phyloP scores from a whole-genome alignment of 2,113 vertebrate genomes.

The Bubo scandiacus region DNA sequence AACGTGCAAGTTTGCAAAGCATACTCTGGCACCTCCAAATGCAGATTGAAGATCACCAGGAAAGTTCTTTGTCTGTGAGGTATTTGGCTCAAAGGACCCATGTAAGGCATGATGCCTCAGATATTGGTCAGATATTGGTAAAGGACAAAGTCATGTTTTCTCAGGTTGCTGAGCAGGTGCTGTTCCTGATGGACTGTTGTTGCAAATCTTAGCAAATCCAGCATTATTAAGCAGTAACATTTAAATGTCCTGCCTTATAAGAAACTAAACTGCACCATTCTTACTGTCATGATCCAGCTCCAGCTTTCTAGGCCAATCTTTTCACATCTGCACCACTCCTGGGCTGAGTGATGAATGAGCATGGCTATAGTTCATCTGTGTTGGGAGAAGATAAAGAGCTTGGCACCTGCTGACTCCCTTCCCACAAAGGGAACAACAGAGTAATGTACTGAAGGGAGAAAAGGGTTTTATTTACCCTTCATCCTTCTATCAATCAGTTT shows the following conservation, averaged over 20 bases:
- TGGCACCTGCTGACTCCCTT: neutral
- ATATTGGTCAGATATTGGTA: neutral
- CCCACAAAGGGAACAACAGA: neutral
- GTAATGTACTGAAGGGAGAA: neutral
- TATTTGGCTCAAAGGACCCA: neutral
- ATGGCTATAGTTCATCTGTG: neutral
- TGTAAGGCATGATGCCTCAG: accelerated
- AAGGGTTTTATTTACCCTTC: neutral
- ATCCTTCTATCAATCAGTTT: neutral
- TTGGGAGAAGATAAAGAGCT: neutral
- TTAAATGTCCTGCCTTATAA: neutral
- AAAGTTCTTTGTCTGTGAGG: neutral
- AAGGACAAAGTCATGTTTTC: neutral
- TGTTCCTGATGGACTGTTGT: neutral
- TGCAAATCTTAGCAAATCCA: neutral
- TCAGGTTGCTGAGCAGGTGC: accelerated
- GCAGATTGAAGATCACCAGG: neutral
- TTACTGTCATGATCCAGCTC: neutral
- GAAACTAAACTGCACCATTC: neutral
- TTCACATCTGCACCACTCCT: neutral
- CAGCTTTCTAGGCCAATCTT: neutral
- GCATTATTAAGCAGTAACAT: neutral
- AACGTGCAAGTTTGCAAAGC: neutral
- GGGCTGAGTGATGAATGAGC: neutral
- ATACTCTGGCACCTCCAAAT: neutral